Evolutionary conservation across 2,888 invertebrate species (phyloP), one percentile per base, ranked within the genome.

Genomic region (Disparrhopalites patrizii): DNA sequence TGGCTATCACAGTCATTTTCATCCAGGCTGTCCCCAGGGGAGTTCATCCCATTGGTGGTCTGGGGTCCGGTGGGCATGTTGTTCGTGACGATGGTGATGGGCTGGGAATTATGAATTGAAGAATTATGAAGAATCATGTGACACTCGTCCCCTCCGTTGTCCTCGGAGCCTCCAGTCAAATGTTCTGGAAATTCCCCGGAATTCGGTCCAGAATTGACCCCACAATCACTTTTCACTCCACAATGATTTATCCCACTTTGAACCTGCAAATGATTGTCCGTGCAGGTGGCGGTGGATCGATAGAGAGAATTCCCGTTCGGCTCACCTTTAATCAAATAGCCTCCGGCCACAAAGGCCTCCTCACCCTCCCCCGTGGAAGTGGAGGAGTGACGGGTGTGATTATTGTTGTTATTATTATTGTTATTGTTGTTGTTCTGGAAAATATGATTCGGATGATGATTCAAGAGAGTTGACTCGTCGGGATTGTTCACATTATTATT

Each of bases 1-100:
- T 71, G 73, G 70, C 74, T 73, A 75, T 75, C 75, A 75, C 75
- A 75, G 75, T 75, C 75, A 66, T 75, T 72, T 73, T 73, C 75
- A 67, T 75, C 72, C 62, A 73, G 70, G 69, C 71, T 71, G 65
- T 71, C 73, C 62, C 73, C 75, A 65, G 75, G 75, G 69, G 75
- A 74, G 64, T 71, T 68, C 65, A 70, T 68, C 65, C 66, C 71
- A 60, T 55, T 68, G 36, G 58, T 64, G 20, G 60, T 27, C 38
- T n/a, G n/a, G 43, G 25, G 58, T 50, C 57, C 50, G 40, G 31
- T 31, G 52, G 50, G 57, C 58, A 66, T 61, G 2, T 8, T 27
- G 43, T 28, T 27, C 30, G 30, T 62, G 58, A 25, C 33, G 43
- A 52, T 33, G 58, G 30, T 40, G 43, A 52, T 33, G 33, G 51